Percentiles rank a stretch among this genome's conserved stretches.
These are phyloP conservation scores for Oryzias curvinotus DNA, from an alignment of 2,113 vertebrate genomes.

Conservation along the genomic window DNA sequence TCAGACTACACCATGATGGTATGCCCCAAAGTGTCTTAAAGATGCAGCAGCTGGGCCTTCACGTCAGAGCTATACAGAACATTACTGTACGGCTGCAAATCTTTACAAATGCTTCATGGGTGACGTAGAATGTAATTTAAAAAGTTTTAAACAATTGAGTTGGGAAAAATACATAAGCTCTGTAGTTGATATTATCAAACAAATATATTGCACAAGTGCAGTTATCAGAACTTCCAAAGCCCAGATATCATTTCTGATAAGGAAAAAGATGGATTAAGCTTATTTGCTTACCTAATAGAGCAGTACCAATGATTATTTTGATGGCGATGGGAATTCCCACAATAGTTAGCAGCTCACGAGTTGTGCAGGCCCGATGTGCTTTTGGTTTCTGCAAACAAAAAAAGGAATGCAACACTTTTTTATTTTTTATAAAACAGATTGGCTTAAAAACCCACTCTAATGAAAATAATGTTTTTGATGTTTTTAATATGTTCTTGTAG, in stretches of 20 bases:
- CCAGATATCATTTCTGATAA: not conserved
- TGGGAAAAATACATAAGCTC: too few relatives aligned
- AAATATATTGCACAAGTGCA: too few relatives aligned
- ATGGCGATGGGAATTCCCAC: constrained; percentile 40
- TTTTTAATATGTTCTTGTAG: too few relatives aligned
- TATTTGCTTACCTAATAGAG: constrained; percentile 56
- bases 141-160: too few relatives aligned
- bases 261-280: not conserved
- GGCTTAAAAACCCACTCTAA: too few relatives aligned
- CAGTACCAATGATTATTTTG: constrained; percentile 45
- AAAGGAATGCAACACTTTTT: not conserved
- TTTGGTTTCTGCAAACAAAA: constrained; percentile 20
- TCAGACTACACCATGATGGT: not conserved
- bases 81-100: too few relatives aligned
- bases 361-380: constrained; percentile 12
- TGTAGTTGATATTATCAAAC: too few relatives aligned
- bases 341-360: constrained; percentile 30
- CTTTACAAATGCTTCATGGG: too few relatives aligned
- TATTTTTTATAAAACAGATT: not conserved
- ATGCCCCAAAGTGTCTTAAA: too few relatives aligned
- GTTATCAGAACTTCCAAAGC: too few relatives aligned
- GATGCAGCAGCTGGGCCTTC: not conserved
- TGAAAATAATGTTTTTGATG: too few relatives aligned
- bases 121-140: too few relatives aligned
- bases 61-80: not conserved